These are phyloP conservation scores for Heliconius ethilla DNA, from an alignment of 2,888 invertebrate species.

Conservation along the genomic window DNA sequence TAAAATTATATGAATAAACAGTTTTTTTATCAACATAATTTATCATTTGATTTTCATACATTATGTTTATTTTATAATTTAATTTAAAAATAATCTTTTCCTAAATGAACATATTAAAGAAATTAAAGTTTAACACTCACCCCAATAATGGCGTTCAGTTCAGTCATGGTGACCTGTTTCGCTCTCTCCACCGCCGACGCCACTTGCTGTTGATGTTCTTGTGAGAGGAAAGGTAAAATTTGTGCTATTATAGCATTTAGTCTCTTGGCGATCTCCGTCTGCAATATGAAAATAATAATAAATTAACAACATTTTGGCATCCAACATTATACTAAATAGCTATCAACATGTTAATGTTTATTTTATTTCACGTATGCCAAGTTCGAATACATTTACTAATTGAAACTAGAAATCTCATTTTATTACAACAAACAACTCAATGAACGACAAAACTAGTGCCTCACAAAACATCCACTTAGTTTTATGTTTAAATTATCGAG, in stretches of 20 bases:
- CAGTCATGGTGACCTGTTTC: constrained; percentile 97
- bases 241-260: constrained; percentile 96
- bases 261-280: constrained; percentile 98
- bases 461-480: constrained; percentile 4
- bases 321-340: constrained; percentile 4
- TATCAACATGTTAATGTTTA: constrained; percentile 20
- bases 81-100: background rate
- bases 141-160: constrained; percentile 96
- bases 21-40: background rate
- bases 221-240: constrained; percentile 95
- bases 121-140: constrained; percentile 80
- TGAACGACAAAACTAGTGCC: background rate
- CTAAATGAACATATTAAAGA: background rate
- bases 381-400: constrained; percentile 5
- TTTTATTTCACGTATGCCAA: constrained; percentile 13
- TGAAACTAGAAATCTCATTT: constrained; percentile 2
- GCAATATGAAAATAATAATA: constrained; percentile 50
- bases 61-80: background rate
- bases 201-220: constrained; percentile 96
- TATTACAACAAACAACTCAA: constrained; percentile 2
- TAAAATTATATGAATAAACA: background rate
- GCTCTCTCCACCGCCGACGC: constrained; percentile 96
- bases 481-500: constrained; percentile 29
- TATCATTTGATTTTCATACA: background rate
- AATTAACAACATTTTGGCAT: constrained; percentile 15